Conservation (phyloP, 1,140 invertebrate species). For the Drosophila seguyi region DNA sequence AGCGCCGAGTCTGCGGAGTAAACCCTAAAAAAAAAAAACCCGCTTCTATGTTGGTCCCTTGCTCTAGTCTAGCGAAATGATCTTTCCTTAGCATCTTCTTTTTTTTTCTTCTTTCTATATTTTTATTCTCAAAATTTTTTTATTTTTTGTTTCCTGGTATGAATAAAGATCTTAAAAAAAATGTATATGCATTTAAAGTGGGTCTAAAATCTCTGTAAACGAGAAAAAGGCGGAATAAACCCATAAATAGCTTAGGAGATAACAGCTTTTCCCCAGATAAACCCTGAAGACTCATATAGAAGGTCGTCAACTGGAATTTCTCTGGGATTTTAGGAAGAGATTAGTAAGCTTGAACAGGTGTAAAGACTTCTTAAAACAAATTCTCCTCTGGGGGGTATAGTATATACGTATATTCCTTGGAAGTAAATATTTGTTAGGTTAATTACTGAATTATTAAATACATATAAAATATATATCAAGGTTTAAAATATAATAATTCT, state of each 20-base stretch:
- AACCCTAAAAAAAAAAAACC: too few species aligned
- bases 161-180: conserved; percentile 24
- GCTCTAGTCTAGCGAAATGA: conserved; percentile 56
- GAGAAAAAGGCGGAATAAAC: neutral
- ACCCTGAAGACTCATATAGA: neutral
- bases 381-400: neutral
- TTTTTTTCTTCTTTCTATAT: conserved; percentile 27
- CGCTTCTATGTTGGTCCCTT: conserved; percentile 36
- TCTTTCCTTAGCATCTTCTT: conserved; percentile 4
- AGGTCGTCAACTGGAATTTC: neutral
- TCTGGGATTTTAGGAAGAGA: conserved; percentile 1
- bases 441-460: neutral
- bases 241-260: conserved; percentile 2
- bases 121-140: conserved; percentile 34
- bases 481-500: neutral
- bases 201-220: neutral
- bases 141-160: conserved; percentile 22
- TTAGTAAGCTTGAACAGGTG: conserved; percentile 22
- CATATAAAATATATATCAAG: neutral
- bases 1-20: conserved; percentile 58
- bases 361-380: conserved; percentile 6
- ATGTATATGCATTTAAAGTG: neutral
- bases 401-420: neutral
- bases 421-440: neutral
- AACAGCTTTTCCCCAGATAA: conserved; percentile 4